Base-by-base conservation (phyloP, 1,140 invertebrate genomes). In the Chrysoperla carnea region DNA sequence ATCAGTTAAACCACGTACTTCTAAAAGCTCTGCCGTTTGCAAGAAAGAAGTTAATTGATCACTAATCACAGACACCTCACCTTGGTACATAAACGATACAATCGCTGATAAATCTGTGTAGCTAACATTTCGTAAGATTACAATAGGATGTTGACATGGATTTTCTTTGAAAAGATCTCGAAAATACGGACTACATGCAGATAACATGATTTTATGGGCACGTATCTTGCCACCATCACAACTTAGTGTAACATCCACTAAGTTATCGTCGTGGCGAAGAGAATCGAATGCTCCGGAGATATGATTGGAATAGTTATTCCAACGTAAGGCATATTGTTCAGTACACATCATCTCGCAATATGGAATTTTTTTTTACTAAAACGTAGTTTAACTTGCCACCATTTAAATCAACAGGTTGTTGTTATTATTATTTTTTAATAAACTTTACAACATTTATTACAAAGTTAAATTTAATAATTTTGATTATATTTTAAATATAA, bases 101-200 rank as follows among this genome's bases (percentile, higher is more conserved):
- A 88, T 73, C 46, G 81, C 81, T 42, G 75, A 75, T 52, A 88
- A 63, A 46, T 80, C 76, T n/a, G 64, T 66, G 49, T 75, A 76
- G 53, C 69, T 71, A 33, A 81, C 72, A 65, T 81, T 77, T 59
- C 79, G 79, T 40, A 84, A 67, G 54, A 86, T 79, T 35, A 86
- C 76, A 59, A 89, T 87, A n/a, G 86, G 86, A 73, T 89, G 85
- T 62, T 87, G 81, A 61, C 84, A 87, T 38, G 84, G 83, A 69
- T 88, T 88, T 48, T 81, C 73, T 62, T 81, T 79, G 57, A 89
- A 87, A 52, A 88, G 70, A 61, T 81, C 78, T 64, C 81, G 80
- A 62, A 90, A 88, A 66, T 85, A 89, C 37, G 83, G 80, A 57
- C 81, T 84, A 61, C 85, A 87, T 47, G 87, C 76, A 48, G 81